Evolutionary conservation across 2,113 vertebrate species (phyloP).

Genomic region (Pterocles burchelli): DNA sequence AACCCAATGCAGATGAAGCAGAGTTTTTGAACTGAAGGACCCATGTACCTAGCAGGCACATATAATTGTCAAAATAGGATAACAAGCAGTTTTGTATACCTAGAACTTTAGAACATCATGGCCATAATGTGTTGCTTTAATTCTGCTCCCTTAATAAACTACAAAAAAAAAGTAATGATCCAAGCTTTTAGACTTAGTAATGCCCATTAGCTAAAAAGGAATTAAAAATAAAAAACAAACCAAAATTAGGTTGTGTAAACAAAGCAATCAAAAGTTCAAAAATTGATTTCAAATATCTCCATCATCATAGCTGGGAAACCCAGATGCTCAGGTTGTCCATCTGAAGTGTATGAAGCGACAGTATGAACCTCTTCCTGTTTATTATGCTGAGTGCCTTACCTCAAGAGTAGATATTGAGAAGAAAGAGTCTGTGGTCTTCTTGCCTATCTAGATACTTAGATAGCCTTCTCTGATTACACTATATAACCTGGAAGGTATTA

Average conservation of each 20-base stretch:
- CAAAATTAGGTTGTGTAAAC: neutral
- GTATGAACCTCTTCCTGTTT: neutral
- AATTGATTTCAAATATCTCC: neutral
- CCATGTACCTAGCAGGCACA: neutral
- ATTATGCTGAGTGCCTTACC: neutral
- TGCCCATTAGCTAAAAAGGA: neutral
- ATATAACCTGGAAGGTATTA: neutral
- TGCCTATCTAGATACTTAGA: neutral
- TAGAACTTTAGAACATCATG: neutral
- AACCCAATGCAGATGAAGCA: neutral
- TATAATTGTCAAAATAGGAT: neutral
- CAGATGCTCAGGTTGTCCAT: neutral
- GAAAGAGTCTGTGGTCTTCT: neutral
- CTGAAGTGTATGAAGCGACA: neutral
- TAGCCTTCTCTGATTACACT: neutral
- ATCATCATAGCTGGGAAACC: neutral
- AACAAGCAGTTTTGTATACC: neutral
- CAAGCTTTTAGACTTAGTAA: neutral
- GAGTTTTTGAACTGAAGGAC: neutral
- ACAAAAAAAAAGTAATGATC: neutral
- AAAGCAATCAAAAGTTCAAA: neutral
- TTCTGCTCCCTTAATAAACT: neutral
- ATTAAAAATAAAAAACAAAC: neutral
- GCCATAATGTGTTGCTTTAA: neutral
- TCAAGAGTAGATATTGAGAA: neutral